Evolutionary conservation across 2,888 invertebrate genomes (phyloP).

Genomic region (Nymphalis c-album): DNA sequence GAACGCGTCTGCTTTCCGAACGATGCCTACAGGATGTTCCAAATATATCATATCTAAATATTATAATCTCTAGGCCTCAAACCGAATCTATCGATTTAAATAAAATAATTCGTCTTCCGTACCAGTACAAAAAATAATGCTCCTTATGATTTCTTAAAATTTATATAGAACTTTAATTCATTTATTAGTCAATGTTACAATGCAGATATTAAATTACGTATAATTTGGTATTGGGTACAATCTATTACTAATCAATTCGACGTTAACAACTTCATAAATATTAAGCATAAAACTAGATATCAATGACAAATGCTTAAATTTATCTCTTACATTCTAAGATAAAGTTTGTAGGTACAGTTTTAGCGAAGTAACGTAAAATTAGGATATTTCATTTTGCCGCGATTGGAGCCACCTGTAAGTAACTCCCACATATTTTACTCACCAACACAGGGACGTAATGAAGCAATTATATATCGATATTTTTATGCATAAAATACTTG

Average conservation of each 20-base stretch:
- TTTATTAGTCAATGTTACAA: no score
- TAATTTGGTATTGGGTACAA: no score
- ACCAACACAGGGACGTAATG: slow-evolving; percentile 81
- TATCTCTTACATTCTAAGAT: neutral
- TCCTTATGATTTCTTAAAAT: no score
- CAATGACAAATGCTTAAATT: neutral
- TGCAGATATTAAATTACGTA: no score
- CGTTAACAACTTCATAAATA: neutral
- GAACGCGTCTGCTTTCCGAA: slow-evolving; percentile 65
- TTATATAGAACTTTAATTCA: no score
- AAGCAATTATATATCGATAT: slow-evolving; percentile 83
- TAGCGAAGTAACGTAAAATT: neutral
- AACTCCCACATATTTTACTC: slow-evolving; percentile 81
- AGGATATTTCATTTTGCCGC: neutral
- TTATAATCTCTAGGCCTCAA: neutral
- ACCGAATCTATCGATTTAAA: neutral
- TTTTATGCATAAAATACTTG: slow-evolving; percentile 81
- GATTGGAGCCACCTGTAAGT: slow-evolving; percentile 64
- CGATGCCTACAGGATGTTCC: slow-evolving; percentile 61
- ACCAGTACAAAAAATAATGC: neutral
- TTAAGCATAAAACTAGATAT: neutral
- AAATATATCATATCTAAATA: slow-evolving; percentile 22
- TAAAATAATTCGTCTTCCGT: neutral
- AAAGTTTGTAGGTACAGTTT: neutral
- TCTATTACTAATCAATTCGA: no score